phyloP scores from a whole-genome alignment of 2,797 vertebrate species.

The Mycteria americana region DNA sequence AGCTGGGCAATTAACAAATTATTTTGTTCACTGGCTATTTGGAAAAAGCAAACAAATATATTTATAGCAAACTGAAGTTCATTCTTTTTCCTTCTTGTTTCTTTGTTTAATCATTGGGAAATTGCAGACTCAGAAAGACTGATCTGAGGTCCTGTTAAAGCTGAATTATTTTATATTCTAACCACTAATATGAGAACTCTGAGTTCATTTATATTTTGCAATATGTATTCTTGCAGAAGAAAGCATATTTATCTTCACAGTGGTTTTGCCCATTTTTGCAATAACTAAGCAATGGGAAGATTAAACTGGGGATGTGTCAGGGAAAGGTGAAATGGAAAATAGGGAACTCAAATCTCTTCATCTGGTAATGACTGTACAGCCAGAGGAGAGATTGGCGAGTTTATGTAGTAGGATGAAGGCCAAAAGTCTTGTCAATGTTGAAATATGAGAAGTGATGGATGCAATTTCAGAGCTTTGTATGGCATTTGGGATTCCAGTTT shows the following conservation, averaged over 20 bases:
- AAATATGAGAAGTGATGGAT: slow-evolving; percentile 3
- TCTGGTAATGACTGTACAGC: background rate
- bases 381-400: background rate
- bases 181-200: background rate
- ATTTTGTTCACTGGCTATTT: background rate
- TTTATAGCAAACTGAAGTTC: background rate
- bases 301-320: background rate
- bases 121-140: background rate
- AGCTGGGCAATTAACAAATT: background rate
- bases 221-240: background rate
- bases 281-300: background rate
- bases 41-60: background rate
- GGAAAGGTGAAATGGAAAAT: slow-evolving; percentile 3
- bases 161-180: background rate
- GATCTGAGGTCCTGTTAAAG: background rate
- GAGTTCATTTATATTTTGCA: background rate
- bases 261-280: background rate
- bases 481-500: background rate
- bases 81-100: background rate
- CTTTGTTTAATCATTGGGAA: background rate
- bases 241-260: background rate
- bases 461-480: background rate
- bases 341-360: background rate
- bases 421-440: background rate
- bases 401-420: background rate